Evolutionary conservation across 2,113 vertebrate species (phyloP).

Genomic region (Malurus elegans): DNA sequence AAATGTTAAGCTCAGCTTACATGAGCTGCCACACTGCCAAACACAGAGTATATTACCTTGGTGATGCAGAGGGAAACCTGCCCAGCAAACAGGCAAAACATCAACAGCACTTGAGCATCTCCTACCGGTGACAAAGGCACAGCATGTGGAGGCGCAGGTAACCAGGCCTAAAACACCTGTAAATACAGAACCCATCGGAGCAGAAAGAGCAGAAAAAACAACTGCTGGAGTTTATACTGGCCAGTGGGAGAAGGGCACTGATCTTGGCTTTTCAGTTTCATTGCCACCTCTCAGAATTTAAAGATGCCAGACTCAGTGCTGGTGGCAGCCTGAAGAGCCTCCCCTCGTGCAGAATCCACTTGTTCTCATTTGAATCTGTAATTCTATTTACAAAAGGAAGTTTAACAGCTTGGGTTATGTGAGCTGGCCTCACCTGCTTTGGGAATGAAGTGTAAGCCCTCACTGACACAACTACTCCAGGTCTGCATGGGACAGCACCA

Average conservation of each 20-base stretch:
- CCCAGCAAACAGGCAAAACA: neutral
- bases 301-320: neutral
- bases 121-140: neutral
- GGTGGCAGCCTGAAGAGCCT: neutral
- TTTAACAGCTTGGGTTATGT: neutral
- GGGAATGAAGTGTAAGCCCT: neutral
- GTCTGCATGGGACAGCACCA: neutral
- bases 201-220: neutral
- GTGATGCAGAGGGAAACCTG: neutral
- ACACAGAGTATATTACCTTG: neutral
- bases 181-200: neutral
- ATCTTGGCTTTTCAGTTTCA: neutral
- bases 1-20: neutral
- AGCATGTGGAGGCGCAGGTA: neutral
- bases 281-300: neutral
- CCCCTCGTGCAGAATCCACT: rapidly evolving
- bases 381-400: neutral
- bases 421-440: neutral
- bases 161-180: neutral
- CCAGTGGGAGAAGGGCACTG: neutral
- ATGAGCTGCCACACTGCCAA: neutral
- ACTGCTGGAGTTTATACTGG: neutral
- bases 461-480: neutral
- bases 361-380: neutral
- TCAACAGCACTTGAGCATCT: neutral